Percentiles rank a stretch among this genome's conserved stretches.
phyloP scores from a whole-genome alignment of 1,140 invertebrate genomes.

The Drosophila ogumai region DNA sequence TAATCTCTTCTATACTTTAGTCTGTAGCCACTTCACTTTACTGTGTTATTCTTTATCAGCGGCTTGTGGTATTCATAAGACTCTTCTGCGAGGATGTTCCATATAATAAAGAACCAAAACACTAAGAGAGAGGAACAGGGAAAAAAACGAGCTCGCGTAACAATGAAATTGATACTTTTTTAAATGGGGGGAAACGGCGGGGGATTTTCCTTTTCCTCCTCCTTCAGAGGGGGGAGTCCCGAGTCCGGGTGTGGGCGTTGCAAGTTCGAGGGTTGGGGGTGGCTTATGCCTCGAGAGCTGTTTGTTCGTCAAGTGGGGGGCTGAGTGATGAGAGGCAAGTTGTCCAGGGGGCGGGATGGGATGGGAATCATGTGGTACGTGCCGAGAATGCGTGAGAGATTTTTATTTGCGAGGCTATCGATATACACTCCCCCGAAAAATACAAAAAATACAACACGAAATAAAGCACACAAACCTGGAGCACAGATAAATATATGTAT shows the following conservation, averaged over 20 bases:
- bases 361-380: constrained; percentile 65
- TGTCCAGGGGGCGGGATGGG: not conserved
- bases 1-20: constrained; percentile 36
- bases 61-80: constrained; percentile 49
- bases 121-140: constrained; percentile 20
- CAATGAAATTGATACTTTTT: constrained; percentile 83
- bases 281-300: constrained; percentile 66
- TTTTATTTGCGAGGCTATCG: constrained; percentile 77
- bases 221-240: not conserved
- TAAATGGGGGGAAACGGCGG: constrained; percentile 55
- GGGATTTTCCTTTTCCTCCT: constrained; percentile 16
- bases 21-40: constrained; percentile 30
- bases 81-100: constrained; percentile 37
- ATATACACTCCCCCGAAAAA: constrained; percentile 64
- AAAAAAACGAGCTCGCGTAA: constrained; percentile 77
- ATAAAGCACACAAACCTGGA: constrained; percentile 18
- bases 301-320: constrained; percentile 63
- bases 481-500: constrained; percentile 18
- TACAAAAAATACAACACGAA: constrained; percentile 3
- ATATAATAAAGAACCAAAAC: constrained; percentile 63
- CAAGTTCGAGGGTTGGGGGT: constrained; percentile 3
- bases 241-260: not conserved
- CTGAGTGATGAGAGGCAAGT: constrained; percentile 22
- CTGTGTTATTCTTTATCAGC: constrained; percentile 45
- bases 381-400: constrained; percentile 80